phyloP scores from a whole-genome alignment of 2,797 vertebrate species.

The Clarias pachynema region DNA sequence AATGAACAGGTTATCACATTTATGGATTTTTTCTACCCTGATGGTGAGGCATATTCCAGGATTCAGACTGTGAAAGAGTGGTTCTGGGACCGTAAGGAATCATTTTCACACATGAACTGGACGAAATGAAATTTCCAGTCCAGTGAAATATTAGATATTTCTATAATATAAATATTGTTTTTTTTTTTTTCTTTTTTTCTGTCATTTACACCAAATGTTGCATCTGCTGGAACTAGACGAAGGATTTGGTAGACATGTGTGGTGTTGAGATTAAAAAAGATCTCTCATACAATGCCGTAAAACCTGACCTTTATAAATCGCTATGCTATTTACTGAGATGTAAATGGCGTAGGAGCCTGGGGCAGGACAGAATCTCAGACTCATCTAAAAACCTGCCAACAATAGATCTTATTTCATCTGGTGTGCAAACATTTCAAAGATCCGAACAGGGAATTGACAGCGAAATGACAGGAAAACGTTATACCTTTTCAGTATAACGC shows the following conservation, averaged over 20 bases:
- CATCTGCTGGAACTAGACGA: neutral
- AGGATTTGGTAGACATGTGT: constrained; percentile 33
- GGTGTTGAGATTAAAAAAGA: constrained; percentile 59
- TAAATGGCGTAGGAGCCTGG: constrained; percentile 53
- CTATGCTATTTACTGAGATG: constrained; percentile 63
- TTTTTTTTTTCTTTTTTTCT: no score
- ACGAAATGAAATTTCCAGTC: no score
- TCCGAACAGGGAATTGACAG: neutral
- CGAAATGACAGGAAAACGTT: neutral
- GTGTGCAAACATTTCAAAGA: constrained; percentile 24
- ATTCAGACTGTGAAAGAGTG: no score
- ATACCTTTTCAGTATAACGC: neutral
- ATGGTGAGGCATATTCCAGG: no score
- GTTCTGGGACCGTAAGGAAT: no score
- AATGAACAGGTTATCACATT: no score
- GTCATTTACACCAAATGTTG: no score
- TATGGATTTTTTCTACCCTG: no score
- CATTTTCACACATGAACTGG: no score
- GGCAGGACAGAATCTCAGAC: constrained; percentile 23
- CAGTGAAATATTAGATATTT: no score
- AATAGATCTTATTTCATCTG: constrained; percentile 52
- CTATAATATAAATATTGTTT: no score
- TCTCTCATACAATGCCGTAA: constrained; percentile 53
- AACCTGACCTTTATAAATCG: constrained; percentile 63
- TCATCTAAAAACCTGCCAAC: constrained; percentile 3